phyloP scores from a whole-genome alignment of 2,113 vertebrate genomes.

The Podarcis muralis region DNA sequence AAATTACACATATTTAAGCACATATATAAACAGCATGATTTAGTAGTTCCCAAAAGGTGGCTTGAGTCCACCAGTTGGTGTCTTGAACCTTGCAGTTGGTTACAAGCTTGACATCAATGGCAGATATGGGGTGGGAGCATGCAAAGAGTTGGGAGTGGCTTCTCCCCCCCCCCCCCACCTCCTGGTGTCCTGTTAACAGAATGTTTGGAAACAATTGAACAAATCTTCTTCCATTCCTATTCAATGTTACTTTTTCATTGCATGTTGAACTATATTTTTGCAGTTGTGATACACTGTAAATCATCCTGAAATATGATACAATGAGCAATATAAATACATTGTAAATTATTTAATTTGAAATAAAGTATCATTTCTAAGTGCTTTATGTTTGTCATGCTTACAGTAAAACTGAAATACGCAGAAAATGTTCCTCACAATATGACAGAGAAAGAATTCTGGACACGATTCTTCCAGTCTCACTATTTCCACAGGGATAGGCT shows the following conservation, averaged over 20 bases:
- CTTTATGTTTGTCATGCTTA: constrained; percentile 41
- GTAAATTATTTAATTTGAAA: not conserved
- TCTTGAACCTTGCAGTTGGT: not conserved
- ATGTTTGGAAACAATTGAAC: not conserved
- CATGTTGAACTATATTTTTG: not conserved
- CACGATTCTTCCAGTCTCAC: constrained; percentile 97
- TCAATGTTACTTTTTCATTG: not conserved
- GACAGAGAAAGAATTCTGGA: constrained; percentile 99
- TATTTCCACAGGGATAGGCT: constrained; percentile 98
- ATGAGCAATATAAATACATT: not conserved
- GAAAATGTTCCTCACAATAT: constrained; percentile 97
- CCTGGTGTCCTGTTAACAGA: not conserved
- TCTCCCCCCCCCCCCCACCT: no score
- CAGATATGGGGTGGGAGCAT: no score
- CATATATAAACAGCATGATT: not conserved
- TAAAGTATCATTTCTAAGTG: constrained; percentile 4
- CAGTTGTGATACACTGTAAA: not conserved
- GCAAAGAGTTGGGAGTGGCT: not conserved
- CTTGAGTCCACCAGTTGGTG: not conserved
- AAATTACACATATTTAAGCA: not conserved
- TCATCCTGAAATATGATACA: not conserved
- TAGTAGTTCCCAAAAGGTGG: not conserved
- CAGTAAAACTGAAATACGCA: constrained; percentile 97
- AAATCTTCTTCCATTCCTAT: not conserved
- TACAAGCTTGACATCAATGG: not conserved